A percentile compares a stretch with the other conserved stretches of the same genome.
These are phyloP conservation scores for Marmota flaviventris DNA, from an alignment of 2,113 vertebrate species.

Conservation along the genomic window DNA sequence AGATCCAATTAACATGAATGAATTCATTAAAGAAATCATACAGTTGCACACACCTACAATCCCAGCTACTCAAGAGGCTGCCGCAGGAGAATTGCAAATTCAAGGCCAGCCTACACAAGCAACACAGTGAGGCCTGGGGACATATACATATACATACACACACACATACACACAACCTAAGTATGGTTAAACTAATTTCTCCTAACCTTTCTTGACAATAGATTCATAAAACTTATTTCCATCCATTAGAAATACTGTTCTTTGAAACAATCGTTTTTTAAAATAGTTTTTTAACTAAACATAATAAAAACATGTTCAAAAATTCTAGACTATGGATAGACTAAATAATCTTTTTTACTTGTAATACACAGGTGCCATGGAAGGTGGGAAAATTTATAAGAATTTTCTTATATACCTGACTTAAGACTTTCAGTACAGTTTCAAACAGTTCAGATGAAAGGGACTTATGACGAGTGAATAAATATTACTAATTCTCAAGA, in stretches of 20 bases:
- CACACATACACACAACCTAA: too few relatives aligned
- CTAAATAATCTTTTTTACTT: constrained; percentile 1
- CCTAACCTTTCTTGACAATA: constrained; percentile 9
- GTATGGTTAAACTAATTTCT: neutral
- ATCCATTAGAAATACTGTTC: neutral
- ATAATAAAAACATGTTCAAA: neutral
- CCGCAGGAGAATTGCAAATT: neutral
- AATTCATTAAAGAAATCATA: neutral
- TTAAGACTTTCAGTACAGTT: constrained; percentile 18
- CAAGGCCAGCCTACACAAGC: neutral
- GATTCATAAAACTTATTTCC: constrained; percentile 16
- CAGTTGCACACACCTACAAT: neutral
- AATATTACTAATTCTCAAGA: neutral
- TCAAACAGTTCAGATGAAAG: neutral
- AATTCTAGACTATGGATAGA: neutral
- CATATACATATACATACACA: too few relatives aligned
- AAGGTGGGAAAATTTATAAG: neutral
- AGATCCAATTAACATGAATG: constrained; percentile 1
- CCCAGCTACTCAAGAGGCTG: neutral
- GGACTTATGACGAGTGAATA: neutral
- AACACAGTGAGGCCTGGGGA: neutral
- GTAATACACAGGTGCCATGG: neutral
- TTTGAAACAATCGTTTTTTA: neutral
- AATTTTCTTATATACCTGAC: neutral
- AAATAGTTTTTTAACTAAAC: too few relatives aligned